Conservation (phyloP, 2,113 vertebrate genomes). For the Cryptoleucopteryx plumbea region DNA sequence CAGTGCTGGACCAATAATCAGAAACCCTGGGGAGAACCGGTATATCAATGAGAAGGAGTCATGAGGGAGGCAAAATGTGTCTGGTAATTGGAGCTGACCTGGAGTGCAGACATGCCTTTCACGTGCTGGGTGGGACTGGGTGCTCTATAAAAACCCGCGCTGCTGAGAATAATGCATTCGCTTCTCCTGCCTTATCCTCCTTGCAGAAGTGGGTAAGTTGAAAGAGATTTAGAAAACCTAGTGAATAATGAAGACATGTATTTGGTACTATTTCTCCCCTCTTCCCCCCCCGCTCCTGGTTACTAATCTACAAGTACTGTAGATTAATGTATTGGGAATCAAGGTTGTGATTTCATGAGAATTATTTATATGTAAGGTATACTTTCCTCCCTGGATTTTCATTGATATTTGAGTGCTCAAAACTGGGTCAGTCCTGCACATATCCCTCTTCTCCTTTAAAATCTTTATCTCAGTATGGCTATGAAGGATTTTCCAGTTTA, state of each 20-base stretch:
- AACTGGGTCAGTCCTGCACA: fast-evolving
- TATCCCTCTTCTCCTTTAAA: neutral
- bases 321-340: neutral
- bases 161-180: fast-evolving
- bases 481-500: neutral
- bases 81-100: neutral
- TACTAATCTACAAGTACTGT: neutral
- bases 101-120: fast-evolving
- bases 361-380: neutral
- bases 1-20: neutral
- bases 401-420: neutral
- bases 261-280: fast-evolving
- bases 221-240: neutral
- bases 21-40: neutral
- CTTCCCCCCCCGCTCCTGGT: fast-evolving
- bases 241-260: neutral
- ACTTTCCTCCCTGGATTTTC: neutral
- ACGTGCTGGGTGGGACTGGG: neutral
- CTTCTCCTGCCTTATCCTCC: neutral
- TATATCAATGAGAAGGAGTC: neutral
- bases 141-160: neutral
- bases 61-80: neutral
- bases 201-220: neutral
- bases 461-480: fast-evolving
- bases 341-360: neutral